These are phyloP conservation scores for Mythimna lalbum DNA, from an alignment of 2,888 invertebrate genomes.

Conservation along the genomic window DNA sequence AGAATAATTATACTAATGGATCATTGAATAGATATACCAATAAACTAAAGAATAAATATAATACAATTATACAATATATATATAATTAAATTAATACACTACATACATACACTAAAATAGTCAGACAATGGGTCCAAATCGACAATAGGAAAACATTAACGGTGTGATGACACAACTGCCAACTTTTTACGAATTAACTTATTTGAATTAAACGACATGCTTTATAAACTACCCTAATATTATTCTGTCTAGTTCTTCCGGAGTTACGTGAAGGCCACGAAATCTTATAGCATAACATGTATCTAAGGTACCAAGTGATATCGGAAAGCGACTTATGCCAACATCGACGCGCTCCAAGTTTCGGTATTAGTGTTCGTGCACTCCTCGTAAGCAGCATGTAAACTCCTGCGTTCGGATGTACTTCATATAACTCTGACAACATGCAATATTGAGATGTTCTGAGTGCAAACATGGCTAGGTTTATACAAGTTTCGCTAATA, in stretches of 20 bases:
- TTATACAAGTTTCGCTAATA: neutral
- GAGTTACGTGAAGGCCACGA: neutral
- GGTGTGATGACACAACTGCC: no score
- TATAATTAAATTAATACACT: no score
- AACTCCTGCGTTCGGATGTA: neutral
- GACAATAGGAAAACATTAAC: no score
- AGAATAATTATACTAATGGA: no score
- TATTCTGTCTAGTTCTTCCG: neutral
- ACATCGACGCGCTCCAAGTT: conserved; percentile 7
- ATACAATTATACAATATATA: no score
- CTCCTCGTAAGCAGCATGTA: neutral
- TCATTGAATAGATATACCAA: no score
- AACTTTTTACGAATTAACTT: no score
- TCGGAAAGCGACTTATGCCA: neutral
- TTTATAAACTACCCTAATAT: neutral
- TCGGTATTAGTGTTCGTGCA: neutral
- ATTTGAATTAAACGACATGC: neutral
- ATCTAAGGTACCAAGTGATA: conserved; percentile 1
- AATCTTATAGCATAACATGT: neutral
- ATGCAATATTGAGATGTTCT: neutral
- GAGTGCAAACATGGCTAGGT: neutral
- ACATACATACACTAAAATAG: no score
- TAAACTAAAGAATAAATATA: no score
- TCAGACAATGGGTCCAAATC: no score
- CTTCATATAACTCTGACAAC: neutral